Evolutionary conservation across 1,140 invertebrate species (phyloP).

Genomic region (Platorchestia sp.): DNA sequence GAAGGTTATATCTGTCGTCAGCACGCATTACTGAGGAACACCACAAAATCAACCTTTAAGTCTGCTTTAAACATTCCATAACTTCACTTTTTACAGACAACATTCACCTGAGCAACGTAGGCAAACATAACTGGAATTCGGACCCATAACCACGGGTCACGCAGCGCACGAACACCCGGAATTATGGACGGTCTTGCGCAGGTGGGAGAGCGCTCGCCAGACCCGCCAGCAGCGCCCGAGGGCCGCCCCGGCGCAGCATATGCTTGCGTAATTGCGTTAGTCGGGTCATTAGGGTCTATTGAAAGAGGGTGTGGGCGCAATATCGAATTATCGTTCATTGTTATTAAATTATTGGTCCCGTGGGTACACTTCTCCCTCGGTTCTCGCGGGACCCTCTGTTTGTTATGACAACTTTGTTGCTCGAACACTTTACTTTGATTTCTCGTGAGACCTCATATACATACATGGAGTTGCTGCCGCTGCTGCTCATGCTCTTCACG

Average conservation of each 20-base stretch:
- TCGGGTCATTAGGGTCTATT: slow-evolving; percentile 55
- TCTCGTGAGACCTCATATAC: slow-evolving; percentile 23
- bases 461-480: background rate
- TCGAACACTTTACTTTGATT: slow-evolving; percentile 47
- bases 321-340: slow-evolving; percentile 55
- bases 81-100: background rate
- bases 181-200: background rate
- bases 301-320: slow-evolving; percentile 55
- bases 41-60: no score
- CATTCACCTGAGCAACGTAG: background rate
- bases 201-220: background rate
- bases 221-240: background rate
- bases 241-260: slow-evolving; percentile 31
- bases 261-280: slow-evolving; percentile 54
- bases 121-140: background rate
- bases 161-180: background rate
- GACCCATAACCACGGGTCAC: background rate
- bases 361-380: slow-evolving; percentile 50
- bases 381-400: slow-evolving; percentile 33
- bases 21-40: no score
- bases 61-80: no score
- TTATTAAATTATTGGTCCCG: slow-evolving; percentile 55
- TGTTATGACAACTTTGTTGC: slow-evolving; percentile 54
- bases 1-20: background rate
- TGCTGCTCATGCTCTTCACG: background rate